phyloP scores from a whole-genome alignment of 2,113 vertebrate genomes.

The Vireo altiloquus region DNA sequence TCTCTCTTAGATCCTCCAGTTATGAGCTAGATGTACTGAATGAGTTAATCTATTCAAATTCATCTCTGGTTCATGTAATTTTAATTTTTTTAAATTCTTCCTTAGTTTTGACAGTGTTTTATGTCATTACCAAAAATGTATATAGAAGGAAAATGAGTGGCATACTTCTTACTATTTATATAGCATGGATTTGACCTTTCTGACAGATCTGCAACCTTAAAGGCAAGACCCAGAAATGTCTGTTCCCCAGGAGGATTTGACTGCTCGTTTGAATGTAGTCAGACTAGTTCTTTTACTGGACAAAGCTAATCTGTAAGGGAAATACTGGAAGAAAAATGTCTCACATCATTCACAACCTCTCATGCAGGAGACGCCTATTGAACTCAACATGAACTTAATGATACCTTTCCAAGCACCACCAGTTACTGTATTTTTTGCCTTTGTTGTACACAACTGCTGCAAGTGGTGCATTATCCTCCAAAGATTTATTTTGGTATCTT shows the following conservation, averaged over 20 bases:
- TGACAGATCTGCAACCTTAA: not conserved
- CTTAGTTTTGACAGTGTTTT: not conserved
- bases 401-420: not conserved
- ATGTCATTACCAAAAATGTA: not conserved
- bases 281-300: not conserved
- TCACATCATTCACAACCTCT: not conserved
- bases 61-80: fast-evolving
- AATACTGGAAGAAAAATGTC: not conserved
- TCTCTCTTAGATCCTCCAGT: not conserved
- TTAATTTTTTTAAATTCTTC: not conserved
- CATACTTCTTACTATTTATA: not conserved
- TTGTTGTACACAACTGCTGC: not conserved
- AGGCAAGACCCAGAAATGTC: not conserved
- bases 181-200: not conserved
- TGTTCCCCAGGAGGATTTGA: not conserved
- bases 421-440: not conserved
- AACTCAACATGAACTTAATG: constrained; percentile 11
- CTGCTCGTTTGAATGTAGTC: not conserved
- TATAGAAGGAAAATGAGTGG: not conserved
- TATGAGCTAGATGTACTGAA: not conserved
- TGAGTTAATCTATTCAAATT: not conserved
- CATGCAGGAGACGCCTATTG: not conserved
- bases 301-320: not conserved
- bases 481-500: not conserved
- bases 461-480: not conserved